Evolutionary conservation across 2,113 vertebrate genomes (phyloP).

Genomic region (Pelmatolapia mariae): DNA sequence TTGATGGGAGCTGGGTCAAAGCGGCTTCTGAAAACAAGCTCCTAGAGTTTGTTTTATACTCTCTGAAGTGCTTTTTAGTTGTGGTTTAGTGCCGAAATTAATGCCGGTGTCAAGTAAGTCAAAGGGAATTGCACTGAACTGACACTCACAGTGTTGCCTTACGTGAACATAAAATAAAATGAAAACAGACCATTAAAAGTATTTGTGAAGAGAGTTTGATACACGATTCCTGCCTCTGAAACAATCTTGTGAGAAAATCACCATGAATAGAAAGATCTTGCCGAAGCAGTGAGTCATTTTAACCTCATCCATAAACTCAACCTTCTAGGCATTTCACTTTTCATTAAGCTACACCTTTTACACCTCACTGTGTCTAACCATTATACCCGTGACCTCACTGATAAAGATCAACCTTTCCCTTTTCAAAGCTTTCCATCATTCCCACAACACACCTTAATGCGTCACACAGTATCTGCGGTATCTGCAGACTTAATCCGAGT

Average conservation of each 20-base stretch:
- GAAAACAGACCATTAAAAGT: slow-evolving; percentile 14
- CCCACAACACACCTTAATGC: background rate
- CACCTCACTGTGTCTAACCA: background rate
- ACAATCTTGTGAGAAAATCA: slow-evolving; percentile 10
- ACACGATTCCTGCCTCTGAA: background rate
- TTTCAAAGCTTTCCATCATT: slow-evolving; percentile 22
- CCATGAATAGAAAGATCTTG: background rate
- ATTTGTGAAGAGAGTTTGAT: background rate
- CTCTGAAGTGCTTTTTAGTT: slow-evolving; percentile 21
- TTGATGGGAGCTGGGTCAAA: background rate
- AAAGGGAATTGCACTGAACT: background rate
- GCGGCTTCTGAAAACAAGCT: background rate
- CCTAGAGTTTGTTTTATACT: background rate
- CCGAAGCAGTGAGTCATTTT: background rate
- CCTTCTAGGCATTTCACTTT: slow-evolving; percentile 32
- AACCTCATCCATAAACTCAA: slow-evolving; percentile 44
- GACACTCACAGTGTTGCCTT: background rate
- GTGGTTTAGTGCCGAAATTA: background rate
- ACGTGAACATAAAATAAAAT: background rate
- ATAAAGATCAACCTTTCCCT: slow-evolving; percentile 36
- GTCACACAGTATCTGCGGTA: background rate
- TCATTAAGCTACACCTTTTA: slow-evolving; percentile 44
- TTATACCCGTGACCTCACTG: slow-evolving; percentile 35
- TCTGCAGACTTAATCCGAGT: background rate
- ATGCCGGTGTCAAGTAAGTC: background rate